These are phyloP conservation scores for Acleris cristana DNA, from an alignment of 2,888 invertebrate species.

Conservation along the genomic window DNA sequence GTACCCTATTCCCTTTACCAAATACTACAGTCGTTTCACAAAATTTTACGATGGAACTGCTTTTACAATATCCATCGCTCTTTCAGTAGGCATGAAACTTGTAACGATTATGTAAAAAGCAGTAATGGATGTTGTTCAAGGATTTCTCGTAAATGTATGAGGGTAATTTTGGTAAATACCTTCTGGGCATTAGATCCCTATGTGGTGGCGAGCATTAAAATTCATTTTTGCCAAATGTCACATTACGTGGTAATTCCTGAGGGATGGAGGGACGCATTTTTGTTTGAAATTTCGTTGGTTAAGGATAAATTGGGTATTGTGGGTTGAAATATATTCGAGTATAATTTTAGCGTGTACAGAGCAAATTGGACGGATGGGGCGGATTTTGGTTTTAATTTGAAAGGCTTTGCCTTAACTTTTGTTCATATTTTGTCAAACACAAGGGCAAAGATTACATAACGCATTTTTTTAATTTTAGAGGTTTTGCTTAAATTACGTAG, in stretches of 20 bases:
- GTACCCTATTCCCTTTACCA: slow-evolving; percentile 37
- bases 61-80: slow-evolving; percentile 2
- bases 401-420: slow-evolving; percentile 27
- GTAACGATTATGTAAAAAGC: not conserved
- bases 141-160: not conserved
- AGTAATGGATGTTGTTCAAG: not conserved
- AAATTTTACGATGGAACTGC: not conserved
- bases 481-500: too few relatives aligned
- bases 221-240: slow-evolving; percentile 62
- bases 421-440: not conserved
- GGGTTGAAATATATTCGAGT: slow-evolving; percentile 24
- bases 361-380: slow-evolving; percentile 25
- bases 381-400: slow-evolving; percentile 29
- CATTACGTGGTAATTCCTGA: slow-evolving; percentile 51
- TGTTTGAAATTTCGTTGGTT: slow-evolving; percentile 41
- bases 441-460: not conserved
- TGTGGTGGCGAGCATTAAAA: slow-evolving; percentile 52
- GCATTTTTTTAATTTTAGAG: too few relatives aligned
- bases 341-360: slow-evolving; percentile 27
- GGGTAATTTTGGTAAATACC: slow-evolving; percentile 25
- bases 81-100: not conserved
- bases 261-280: slow-evolving; percentile 45
- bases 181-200: slow-evolving; percentile 37
- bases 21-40: not conserved
- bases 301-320: slow-evolving; percentile 38